phyloP scores from a whole-genome alignment of 1,140 invertebrate species.

The Steinernema feltiae region DNA sequence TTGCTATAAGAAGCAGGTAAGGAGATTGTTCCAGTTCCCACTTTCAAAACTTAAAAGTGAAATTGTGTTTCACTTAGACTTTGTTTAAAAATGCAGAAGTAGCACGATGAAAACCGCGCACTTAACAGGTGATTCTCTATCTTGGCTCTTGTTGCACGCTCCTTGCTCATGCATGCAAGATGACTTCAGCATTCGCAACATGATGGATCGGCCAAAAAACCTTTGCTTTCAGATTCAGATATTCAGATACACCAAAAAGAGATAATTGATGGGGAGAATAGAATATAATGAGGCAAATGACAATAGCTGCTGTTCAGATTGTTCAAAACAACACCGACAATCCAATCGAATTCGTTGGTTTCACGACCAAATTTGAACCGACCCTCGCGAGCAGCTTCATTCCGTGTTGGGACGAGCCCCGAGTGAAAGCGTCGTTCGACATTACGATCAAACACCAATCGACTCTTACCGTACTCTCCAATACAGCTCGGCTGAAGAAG shows the following conservation, averaged over 20 bases:
- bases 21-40: not conserved
- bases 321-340: slow-evolving; percentile 40
- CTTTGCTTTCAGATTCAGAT: too few relatives aligned
- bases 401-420: slow-evolving; percentile 90
- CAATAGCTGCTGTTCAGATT: slow-evolving; percentile 21
- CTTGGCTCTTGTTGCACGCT: too few relatives aligned
- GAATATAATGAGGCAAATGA: not conserved
- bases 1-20: slow-evolving; percentile 33
- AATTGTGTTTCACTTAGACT: too few relatives aligned
- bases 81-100: too few relatives aligned
- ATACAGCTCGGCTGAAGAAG: slow-evolving; percentile 31
- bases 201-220: too few relatives aligned
- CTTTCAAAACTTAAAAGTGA: too few relatives aligned
- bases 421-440: slow-evolving; percentile 77
- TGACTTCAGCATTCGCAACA: too few relatives aligned
- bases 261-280: slow-evolving; percentile 19
- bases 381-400: slow-evolving; percentile 87
- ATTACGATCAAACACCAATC: slow-evolving; percentile 58
- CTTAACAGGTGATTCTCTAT: too few relatives aligned
- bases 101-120: too few relatives aligned
- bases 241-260: slow-evolving; percentile 3
- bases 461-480: slow-evolving; percentile 41
- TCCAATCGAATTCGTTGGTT: slow-evolving; percentile 37
- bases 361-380: slow-evolving; percentile 86
- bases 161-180: too few relatives aligned